These are phyloP conservation scores for Galaxea fascicularis DNA, from an alignment of 92 coral and sea anemone genomes.

Conservation along the genomic window DNA sequence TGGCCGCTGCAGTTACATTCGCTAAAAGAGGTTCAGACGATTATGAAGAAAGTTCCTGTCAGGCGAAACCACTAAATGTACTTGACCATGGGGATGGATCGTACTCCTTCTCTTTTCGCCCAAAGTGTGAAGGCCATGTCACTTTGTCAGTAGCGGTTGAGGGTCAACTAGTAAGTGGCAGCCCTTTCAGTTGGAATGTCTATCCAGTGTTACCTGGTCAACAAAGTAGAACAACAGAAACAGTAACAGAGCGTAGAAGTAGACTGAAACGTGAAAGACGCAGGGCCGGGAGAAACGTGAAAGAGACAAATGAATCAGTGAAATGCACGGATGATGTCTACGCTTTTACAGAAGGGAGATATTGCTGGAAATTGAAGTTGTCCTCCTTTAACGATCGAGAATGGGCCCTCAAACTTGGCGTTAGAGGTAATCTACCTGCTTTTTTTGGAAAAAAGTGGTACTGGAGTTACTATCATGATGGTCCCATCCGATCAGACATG, in stretches of 20 bases:
- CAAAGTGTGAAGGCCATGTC: conserved; percentile 31
- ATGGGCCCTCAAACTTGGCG: neutral
- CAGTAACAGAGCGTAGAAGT: too few species aligned
- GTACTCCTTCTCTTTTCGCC: conserved; percentile 44
- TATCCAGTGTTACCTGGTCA: neutral
- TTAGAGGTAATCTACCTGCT: neutral
- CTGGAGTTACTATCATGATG: neutral
- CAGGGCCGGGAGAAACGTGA: too few species aligned
- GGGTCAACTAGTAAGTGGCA: conserved; percentile 47
- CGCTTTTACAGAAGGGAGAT: neutral
- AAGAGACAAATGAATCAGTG: too few species aligned
- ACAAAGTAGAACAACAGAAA: neutral
- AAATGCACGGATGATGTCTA: neutral
- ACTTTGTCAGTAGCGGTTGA: conserved; percentile 44
- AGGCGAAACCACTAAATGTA: conserved; percentile 34
- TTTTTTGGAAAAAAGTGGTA: neutral
- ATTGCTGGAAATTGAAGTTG: conserved; percentile 25
- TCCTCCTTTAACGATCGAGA: neutral
- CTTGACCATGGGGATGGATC: conserved; percentile 56
- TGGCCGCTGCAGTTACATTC: neutral
- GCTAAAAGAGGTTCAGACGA: neutral
- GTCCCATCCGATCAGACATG: neutral
- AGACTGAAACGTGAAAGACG: too few species aligned
- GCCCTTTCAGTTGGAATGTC: conserved; percentile 70
- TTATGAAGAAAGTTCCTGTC: too few species aligned